Evolutionary conservation across 2,797 vertebrate genomes (phyloP), one percentile per base, ranked within the genome.

Genomic region (Crocodylus rhombifer): DNA sequence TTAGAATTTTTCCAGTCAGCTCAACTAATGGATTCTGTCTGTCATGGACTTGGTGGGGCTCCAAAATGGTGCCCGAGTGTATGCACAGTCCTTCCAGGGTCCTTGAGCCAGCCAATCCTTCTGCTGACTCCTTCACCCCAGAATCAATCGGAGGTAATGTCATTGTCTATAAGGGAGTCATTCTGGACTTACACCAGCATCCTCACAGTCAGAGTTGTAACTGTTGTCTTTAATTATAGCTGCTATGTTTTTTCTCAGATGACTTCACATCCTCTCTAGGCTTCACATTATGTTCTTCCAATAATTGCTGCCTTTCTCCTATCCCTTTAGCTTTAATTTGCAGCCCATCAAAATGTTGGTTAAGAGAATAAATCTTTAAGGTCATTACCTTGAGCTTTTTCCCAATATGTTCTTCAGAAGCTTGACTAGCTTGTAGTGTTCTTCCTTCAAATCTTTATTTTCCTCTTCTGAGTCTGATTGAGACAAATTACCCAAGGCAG

Each of bases 361-460:
- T 93, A 91, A 86, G 75, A 88, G 84, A 95, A 95, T 96, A 94
- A 95, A 92, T 97, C 95, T 91, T 79, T 71, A 92, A 96, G 96
- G 95, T 96, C 95, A 87, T 94, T 95, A 92, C 89, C 80, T 96
- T 84, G 51, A 93, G 81, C 74, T 94, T 90, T 93, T 95, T 94
- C 91, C 84, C 69, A 11, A 78, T 94, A 94, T 82, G 75, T 94
- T 94, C 89, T 95, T 80, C 93, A 93, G 94, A 91, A 95, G 78
- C 84, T 93, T 94, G 94, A 89, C 91, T 88, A 84, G 88, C 92
- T 95, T 73, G 80, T 91, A 80, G 74, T 88, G 84, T 88, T 95
- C 91, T 94, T 93, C 84, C 84, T 79, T 94, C 90, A 92, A 88
- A 84, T 92, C 94, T 92, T 83, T 84, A 89, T 90, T 95, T 95